Conservation (phyloP, 1,140 invertebrate genomes). For the Uloborus diversus region DNA sequence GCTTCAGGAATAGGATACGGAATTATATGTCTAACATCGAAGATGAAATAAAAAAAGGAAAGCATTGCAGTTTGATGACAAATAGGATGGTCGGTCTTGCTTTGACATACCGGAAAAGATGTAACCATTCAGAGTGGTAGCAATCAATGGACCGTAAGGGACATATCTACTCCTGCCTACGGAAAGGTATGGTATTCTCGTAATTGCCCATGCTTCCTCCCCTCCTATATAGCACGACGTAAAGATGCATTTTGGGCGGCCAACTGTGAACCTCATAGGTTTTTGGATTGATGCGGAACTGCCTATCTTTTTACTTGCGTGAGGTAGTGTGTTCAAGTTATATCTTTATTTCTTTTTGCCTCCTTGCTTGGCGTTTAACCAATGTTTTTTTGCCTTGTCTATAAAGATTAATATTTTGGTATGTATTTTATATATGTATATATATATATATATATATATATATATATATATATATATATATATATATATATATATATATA, state of each 20-base stretch:
- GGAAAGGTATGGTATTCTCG: conserved; percentile 8
- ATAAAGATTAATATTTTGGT: too few species aligned
- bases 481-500: too few species aligned
- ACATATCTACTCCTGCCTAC: conserved; percentile 6
- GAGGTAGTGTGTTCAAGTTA: too few species aligned
- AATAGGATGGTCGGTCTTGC: neutral
- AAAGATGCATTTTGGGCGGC: conserved; percentile 14
- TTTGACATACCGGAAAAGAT: conserved; percentile 24
- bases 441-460: too few species aligned
- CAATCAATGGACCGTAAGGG: conserved; percentile 18
- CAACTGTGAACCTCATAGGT: conserved; percentile 19
- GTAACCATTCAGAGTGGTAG: neutral
- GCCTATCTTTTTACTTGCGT: neutral
- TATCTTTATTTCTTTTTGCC: too few species aligned
- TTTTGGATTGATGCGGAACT: neutral
- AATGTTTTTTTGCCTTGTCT: too few species aligned
- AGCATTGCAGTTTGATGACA: conserved; percentile 1
- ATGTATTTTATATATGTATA: too few species aligned
- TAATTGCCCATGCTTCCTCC: conserved; percentile 27
- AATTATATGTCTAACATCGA: too few species aligned
- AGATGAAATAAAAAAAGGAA: too few species aligned
- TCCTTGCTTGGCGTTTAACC: too few species aligned
- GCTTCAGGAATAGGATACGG: too few species aligned
- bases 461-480: too few species aligned
- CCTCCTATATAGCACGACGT: neutral